Percentiles rank a stretch among this genome's conserved stretches.
Evolutionary conservation across 2,888 invertebrate genomes (phyloP).

Genomic region (Hedya salicella): DNA sequence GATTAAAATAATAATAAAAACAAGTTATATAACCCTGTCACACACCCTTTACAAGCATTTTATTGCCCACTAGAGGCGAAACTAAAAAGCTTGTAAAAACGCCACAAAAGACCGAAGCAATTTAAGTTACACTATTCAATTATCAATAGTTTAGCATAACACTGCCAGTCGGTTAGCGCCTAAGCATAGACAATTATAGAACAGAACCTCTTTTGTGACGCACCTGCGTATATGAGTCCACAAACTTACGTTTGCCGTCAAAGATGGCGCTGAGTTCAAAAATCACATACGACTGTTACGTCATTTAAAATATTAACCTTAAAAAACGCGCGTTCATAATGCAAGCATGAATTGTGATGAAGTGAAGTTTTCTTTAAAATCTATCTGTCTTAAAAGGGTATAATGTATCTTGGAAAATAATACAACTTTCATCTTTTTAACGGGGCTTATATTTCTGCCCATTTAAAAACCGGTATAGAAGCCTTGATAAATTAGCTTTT

Average conservation of each 20-base stretch:
- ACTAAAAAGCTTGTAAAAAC: not conserved
- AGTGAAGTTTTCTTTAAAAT: no score
- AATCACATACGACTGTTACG: no score
- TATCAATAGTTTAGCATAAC: slow-evolving; percentile 10
- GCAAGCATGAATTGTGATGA: not conserved
- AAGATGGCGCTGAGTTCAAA: not conserved
- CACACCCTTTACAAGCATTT: not conserved
- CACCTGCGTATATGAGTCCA: not conserved
- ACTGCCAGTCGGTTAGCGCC: slow-evolving; percentile 6
- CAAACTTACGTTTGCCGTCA: slow-evolving; percentile 10
- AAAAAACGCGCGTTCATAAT: not conserved
- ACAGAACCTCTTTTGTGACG: slow-evolving; percentile 11
- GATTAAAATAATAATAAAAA: no score
- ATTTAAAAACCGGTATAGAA: no score
- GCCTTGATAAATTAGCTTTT: no score
- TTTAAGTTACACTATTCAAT: slow-evolving; percentile 2
- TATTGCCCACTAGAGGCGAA: not conserved
- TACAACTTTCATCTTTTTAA: no score
- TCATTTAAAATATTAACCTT: not conserved
- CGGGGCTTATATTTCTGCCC: no score
- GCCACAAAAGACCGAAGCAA: not conserved
- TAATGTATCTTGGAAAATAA: no score
- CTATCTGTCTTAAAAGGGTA: no score
- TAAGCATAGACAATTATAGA: slow-evolving; percentile 14
- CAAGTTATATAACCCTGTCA: no score